Evolutionary conservation across 1,140 invertebrate species (phyloP).

Genomic region (Anthonomus grandis): DNA sequence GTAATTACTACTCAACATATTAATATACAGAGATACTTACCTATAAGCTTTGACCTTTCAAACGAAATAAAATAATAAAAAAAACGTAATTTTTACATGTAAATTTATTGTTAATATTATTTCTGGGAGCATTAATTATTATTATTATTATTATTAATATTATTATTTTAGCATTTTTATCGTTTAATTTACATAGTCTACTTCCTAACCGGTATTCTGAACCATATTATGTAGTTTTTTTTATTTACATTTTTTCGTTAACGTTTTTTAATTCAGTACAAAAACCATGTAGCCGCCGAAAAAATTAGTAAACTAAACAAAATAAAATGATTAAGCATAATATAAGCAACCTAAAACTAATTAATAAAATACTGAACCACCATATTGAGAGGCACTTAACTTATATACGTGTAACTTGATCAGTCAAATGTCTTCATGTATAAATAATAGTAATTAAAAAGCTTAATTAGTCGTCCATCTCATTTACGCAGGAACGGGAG

Average conservation of each 20-base stretch:
- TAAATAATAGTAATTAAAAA: no score
- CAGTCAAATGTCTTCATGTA: no score
- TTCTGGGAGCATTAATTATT: conserved; percentile 30
- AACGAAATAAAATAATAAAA: not conserved
- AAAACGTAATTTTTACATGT: conserved; percentile 11
- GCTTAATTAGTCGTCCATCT: no score
- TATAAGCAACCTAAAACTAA: not conserved
- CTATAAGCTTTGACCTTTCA: not conserved
- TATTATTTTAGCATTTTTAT: conserved; percentile 23
- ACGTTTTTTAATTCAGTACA: not conserved
- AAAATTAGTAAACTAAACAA: conserved; percentile 2
- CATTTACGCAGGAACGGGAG: not conserved
- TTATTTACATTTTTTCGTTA: conserved; percentile 16
- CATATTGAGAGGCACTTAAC: not conserved
- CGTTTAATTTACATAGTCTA: conserved; percentile 28
- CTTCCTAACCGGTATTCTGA: conserved; percentile 23
- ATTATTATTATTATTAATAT: no score
- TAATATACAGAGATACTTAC: no score
- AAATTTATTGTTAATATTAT: conserved; percentile 31
- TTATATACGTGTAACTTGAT: not conserved
- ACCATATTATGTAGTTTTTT: conserved; percentile 20
- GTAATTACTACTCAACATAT: no score
- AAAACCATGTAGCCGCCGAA: not conserved
- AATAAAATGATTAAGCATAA: not conserved
- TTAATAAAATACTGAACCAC: not conserved